phyloP scores from a whole-genome alignment of 2,888 invertebrate species.

The Trichopria drosophilae region DNA sequence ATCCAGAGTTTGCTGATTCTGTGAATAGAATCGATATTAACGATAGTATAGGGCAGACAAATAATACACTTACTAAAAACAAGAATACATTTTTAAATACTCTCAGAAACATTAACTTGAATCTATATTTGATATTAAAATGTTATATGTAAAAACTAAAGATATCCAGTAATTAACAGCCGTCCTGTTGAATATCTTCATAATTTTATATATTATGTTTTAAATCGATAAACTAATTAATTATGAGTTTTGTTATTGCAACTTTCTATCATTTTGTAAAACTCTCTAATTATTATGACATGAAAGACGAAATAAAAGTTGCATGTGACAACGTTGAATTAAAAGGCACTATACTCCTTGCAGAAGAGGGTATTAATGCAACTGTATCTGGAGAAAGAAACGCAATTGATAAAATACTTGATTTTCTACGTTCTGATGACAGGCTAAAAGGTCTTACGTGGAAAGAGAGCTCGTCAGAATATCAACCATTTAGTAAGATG shows the following conservation, averaged over 20 bases:
- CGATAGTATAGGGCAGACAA: conserved; percentile 16
- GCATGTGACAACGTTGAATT: conserved; percentile 16
- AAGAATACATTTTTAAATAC: conserved; percentile 19
- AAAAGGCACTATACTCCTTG: conserved; percentile 19
- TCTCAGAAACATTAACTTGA: conserved; percentile 17
- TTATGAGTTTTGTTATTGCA: conserved; percentile 19
- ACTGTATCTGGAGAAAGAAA: conserved; percentile 12
- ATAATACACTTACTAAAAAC: conserved; percentile 18
- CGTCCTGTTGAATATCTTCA: conserved; percentile 19
- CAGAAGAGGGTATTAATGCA: conserved; percentile 22
- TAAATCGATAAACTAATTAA: conserved; percentile 16
- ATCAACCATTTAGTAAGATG: conserved; percentile 12
- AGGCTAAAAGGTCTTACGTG: conserved; percentile 6
- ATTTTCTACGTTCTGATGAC: conserved; percentile 6
- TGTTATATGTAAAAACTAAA: conserved; percentile 20
- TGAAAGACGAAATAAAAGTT: conserved; percentile 13
- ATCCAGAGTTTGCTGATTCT: conserved; percentile 15
- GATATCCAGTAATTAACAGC: conserved; percentile 20
- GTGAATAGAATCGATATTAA: conserved; percentile 17
- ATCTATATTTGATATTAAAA: conserved; percentile 18
- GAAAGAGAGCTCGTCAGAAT: conserved; percentile 9
- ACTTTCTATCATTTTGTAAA: conserved; percentile 16
- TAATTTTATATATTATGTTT: conserved; percentile 18
- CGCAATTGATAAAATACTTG: conserved; percentile 10
- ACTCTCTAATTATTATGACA: conserved; percentile 17